Evolutionary conservation across 2,113 vertebrate genomes (phyloP), one percentile per base, ranked within the genome.

Genomic region (Urocynchramus pylzowi): DNA sequence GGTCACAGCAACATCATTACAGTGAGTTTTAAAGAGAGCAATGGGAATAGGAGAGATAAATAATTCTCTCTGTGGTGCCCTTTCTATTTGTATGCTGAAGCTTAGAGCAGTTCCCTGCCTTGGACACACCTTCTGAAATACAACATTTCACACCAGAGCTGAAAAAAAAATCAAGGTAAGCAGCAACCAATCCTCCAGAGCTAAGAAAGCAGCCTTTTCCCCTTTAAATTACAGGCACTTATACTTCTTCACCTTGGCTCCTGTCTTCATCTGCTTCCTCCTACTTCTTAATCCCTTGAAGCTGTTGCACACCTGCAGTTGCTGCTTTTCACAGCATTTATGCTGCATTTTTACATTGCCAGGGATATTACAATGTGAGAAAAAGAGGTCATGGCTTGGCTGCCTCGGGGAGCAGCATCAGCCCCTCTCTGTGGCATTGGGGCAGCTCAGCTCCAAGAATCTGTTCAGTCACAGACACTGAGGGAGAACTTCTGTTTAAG

Each of bases 41-140:
- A 71, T 81, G 93, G 93, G 93, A 96, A 96, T 88, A 95, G 57
- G 75, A 56, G 28, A 89, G 91, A 77, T n/a, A 95, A 90, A 91
- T 70, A 93, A 85, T 94, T 92, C 91, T 77, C 87, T 76, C 80
- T 4, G 12, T 50, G 30, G 71, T 84, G 90, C 83, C 90, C 80
- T 93, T 92, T 94, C 85, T 67, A 67, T 94, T 90, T 89, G 93
- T 92, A 75, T 57, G 60, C 95, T 81, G 92, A 84, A 81, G 95
- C 87, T 85, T 12, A 31, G 78, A 94, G 75, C 67, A 88, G 90
- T 60, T 92, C 53, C 67, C 84, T 80, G 95, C 82, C 90, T 96
- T 57, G 76, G 93, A 93, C 90, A 83, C 79, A 81, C 82, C 85
- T 77, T 84, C 90, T 92, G 75, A 92, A 94, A 95, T 20, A 67